These are phyloP conservation scores for Fulmarus glacialis DNA, from an alignment of 2,113 vertebrate genomes.

Conservation along the genomic window DNA sequence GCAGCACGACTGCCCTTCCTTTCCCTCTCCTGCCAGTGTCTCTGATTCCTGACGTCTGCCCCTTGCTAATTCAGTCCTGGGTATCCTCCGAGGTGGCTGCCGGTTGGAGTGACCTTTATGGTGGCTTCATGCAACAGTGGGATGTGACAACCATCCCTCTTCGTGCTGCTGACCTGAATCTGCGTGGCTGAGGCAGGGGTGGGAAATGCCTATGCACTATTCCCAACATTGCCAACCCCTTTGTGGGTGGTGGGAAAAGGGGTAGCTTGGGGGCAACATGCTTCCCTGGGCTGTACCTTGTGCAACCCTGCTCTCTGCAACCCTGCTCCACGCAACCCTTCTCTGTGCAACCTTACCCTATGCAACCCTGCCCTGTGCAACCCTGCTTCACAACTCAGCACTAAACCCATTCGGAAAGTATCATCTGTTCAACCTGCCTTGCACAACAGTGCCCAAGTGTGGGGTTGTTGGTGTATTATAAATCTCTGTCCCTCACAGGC, in stretches of 20 bases:
- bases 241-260: background rate
- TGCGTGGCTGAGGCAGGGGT: background rate
- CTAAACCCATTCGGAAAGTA: background rate
- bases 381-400: background rate
- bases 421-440: background rate
- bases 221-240: background rate
- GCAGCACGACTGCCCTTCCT: background rate
- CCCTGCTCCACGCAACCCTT: background rate
- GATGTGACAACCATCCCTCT: background rate
- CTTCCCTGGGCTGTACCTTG: background rate
- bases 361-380: background rate
- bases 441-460: background rate
- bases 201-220: background rate
- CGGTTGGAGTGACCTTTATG: rapidly evolving
- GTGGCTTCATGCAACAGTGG: rapidly evolving
- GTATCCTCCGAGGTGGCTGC: background rate
- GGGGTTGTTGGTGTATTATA: background rate
- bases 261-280: too few relatives aligned
- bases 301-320: background rate
- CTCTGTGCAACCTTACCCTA: background rate
- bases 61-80: conserved; percentile 9
- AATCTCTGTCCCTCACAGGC: background rate
- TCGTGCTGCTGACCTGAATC: background rate
- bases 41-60: background rate
- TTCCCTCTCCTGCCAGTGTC: background rate